Conservation (phyloP, 2,888 invertebrate species). For the Meliscaeva auricollis region DNA sequence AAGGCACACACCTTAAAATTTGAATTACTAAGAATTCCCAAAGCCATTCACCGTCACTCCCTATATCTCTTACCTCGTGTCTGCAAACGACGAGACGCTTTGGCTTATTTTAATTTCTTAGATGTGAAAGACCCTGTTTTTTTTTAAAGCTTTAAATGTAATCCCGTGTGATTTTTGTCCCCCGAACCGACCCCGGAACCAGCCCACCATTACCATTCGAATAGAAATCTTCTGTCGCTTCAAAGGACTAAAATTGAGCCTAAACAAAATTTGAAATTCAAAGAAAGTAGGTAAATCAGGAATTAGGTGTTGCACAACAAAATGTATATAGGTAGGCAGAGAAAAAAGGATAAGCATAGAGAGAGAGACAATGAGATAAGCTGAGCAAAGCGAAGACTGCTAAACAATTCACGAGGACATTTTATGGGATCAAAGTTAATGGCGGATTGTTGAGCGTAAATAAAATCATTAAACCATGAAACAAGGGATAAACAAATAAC, state of each 20-base stretch:
- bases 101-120: not conserved
- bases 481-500: conserved; percentile 31
- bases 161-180: not conserved
- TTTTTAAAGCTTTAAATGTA: conserved; percentile 23
- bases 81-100: not conserved
- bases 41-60: conserved; percentile 6
- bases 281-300: conserved; percentile 51
- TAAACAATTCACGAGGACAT: conserved; percentile 36
- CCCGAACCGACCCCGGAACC: too few species aligned
- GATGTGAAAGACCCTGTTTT: conserved; percentile 39
- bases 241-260: conserved; percentile 23
- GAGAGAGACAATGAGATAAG: conserved; percentile 11
- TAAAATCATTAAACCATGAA: conserved; percentile 56
- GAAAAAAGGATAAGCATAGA: not conserved
- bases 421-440: conserved; percentile 56
- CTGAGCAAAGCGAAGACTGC: conserved; percentile 11
- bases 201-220: not conserved
- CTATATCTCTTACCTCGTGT: not conserved
- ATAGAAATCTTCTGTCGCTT: not conserved
- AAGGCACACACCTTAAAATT: not conserved
- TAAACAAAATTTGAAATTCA: conserved; percentile 51
- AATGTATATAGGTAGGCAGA: not conserved
- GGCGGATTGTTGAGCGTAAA: conserved; percentile 50
- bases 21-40: conserved; percentile 51
- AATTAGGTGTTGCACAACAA: conserved; percentile 42